phyloP scores from a whole-genome alignment of 2,797 vertebrate species.

The Hippoglossus hippoglossus region DNA sequence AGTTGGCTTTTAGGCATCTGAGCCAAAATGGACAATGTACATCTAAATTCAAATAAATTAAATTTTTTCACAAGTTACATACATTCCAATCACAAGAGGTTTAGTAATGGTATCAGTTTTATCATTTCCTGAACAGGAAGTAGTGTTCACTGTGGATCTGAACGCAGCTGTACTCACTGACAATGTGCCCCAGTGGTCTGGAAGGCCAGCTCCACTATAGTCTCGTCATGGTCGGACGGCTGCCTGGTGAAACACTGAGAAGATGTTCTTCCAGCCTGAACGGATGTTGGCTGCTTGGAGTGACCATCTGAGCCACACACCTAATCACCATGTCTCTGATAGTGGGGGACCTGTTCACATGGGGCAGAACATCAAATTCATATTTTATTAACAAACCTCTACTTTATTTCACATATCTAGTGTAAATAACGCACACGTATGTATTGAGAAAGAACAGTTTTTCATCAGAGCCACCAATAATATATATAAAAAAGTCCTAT shows the following conservation, averaged over 20 bases:
- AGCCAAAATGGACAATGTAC: no score
- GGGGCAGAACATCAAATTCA: not conserved
- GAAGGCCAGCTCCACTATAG: slow-evolving; percentile 95
- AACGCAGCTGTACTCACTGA: slow-evolving; percentile 86
- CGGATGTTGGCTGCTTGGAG: slow-evolving; percentile 96
- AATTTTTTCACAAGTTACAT: no score
- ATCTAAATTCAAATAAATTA: no score
- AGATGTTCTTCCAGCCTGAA: slow-evolving; percentile 98
- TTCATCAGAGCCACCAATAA: not conserved
- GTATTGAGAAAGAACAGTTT: not conserved
- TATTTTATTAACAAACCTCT: not conserved
- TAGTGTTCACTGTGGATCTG: no score
- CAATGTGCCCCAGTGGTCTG: slow-evolving; percentile 95
- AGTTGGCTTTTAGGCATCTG: no score
- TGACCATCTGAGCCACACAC: slow-evolving; percentile 96
- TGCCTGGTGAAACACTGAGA: slow-evolving; percentile 96
- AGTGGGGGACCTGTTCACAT: slow-evolving; percentile 87
- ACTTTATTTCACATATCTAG: not conserved
- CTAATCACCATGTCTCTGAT: slow-evolving; percentile 98
- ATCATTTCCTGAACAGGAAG: no score
- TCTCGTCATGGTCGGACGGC: slow-evolving; percentile 93
- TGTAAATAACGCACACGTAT: not conserved
- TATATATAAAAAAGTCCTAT: not conserved
- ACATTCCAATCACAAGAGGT: no score
- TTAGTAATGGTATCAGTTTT: no score